These are phyloP conservation scores for Apis mellifera DNA, from an alignment of 1,140 invertebrate species.

Conservation along the genomic window DNA sequence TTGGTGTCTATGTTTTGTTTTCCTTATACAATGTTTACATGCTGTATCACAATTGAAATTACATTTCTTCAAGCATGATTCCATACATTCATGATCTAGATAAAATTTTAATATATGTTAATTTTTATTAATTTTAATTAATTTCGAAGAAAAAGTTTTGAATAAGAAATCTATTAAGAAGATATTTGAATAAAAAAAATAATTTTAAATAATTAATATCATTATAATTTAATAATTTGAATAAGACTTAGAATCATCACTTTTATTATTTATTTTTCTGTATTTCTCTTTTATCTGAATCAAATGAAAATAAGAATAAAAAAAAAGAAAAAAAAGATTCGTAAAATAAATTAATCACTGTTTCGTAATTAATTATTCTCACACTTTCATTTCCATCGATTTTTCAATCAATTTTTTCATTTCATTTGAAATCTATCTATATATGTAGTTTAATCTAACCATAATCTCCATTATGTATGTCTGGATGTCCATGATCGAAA, in stretches of 20 bases:
- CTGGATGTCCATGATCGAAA: neutral
- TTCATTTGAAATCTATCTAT: neutral
- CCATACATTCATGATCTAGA: conserved; percentile 45
- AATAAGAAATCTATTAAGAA: neutral
- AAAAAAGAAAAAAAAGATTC: too few relatives aligned
- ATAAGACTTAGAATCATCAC: too few relatives aligned
- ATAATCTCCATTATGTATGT: conserved; percentile 5
- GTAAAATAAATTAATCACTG: too few relatives aligned
- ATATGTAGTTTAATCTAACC: conserved; percentile 44
- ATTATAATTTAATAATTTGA: too few relatives aligned
- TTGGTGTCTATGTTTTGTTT: conserved; percentile 60
- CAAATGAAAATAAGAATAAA: too few relatives aligned
- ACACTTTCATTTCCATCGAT: neutral
- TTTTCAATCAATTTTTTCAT: neutral
- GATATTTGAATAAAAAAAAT: neutral
- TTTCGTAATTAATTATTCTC: neutral
- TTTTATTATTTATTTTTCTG: too few relatives aligned
- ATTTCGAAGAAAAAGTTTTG: neutral
- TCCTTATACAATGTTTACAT: conserved; percentile 51
- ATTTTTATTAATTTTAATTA: neutral
- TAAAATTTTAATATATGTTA: conserved; percentile 8
- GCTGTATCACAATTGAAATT: conserved; percentile 44
- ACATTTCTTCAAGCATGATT: conserved; percentile 70
- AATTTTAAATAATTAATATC: too few relatives aligned
- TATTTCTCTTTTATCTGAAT: too few relatives aligned